These are phyloP conservation scores for Crotalus adamanteus DNA, from an alignment of 2,797 vertebrate genomes.

Conservation along the genomic window DNA sequence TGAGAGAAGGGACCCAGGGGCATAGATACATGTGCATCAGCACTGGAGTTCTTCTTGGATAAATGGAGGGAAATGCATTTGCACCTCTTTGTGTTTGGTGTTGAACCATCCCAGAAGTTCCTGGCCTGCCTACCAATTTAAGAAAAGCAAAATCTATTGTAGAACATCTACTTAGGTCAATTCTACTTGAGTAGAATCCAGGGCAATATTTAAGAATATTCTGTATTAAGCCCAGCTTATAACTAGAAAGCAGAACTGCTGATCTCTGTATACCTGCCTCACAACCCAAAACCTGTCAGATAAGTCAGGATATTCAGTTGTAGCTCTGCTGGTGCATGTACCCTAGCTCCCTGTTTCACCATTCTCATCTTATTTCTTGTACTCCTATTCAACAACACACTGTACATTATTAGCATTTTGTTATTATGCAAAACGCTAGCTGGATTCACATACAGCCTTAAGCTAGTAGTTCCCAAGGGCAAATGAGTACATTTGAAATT, in stretches of 20 bases:
- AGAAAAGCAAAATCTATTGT: conserved; percentile 21
- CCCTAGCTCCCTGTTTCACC: background rate
- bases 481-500: background rate
- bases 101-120: background rate
- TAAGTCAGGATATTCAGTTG: background rate
- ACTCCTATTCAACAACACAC: background rate
- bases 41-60: conserved; percentile 6
- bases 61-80: conserved; percentile 12
- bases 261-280: background rate
- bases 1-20: conserved; percentile 20
- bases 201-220: conserved; percentile 5
- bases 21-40: background rate
- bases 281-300: background rate
- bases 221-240: background rate
- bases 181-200: background rate
- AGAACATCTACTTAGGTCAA: conserved; percentile 1
- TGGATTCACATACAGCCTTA: background rate
- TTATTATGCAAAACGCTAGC: background rate
- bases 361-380: background rate
- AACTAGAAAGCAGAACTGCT: background rate
- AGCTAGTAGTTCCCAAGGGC: background rate
- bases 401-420: background rate
- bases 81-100: background rate
- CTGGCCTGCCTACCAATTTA: background rate
- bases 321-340: background rate